A percentile compares a stretch with the other conserved stretches of the same genome.
Evolutionary conservation across 1,140 invertebrate species (phyloP).

Genomic region (Drosophila lini): DNA sequence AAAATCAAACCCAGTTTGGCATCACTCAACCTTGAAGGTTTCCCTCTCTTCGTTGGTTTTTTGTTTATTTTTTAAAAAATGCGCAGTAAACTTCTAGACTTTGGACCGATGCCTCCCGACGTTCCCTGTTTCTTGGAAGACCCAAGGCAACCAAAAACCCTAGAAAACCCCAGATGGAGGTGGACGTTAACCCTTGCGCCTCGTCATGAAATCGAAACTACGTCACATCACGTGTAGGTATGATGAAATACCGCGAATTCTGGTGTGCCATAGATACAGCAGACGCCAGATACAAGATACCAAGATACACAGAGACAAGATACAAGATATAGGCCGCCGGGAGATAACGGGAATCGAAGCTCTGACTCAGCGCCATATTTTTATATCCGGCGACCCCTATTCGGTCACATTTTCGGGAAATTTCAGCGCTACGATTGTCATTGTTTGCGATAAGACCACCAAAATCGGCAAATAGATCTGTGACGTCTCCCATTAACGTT

Average conservation of each 20-base stretch:
- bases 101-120: background rate
- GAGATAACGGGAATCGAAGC: conserved; percentile 26
- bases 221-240: conserved; percentile 44
- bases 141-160: background rate
- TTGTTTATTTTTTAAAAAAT: background rate
- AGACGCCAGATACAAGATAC: conserved; percentile 39
- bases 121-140: background rate
- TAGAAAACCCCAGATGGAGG: conserved; percentile 9
- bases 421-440: conserved; percentile 23
- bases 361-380: conserved; percentile 30
- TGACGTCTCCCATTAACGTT: conserved; percentile 27
- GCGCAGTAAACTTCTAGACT: background rate
- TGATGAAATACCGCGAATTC: conserved; percentile 41
- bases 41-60: background rate
- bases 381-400: conserved; percentile 5
- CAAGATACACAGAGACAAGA: conserved; percentile 26
- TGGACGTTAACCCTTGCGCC: conserved; percentile 29
- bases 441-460: conserved; percentile 22
- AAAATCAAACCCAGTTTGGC: background rate
- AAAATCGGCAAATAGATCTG: conserved; percentile 6
- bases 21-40: background rate
- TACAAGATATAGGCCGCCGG: conserved; percentile 7
- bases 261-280: conserved; percentile 15
- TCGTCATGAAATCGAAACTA: conserved; percentile 41
- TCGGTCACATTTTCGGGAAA: conserved; percentile 53